Percentiles rank a stretch among this genome's conserved stretches.
phyloP scores from a whole-genome alignment of 2,113 vertebrate genomes.

The Cyprinodon variegatus region DNA sequence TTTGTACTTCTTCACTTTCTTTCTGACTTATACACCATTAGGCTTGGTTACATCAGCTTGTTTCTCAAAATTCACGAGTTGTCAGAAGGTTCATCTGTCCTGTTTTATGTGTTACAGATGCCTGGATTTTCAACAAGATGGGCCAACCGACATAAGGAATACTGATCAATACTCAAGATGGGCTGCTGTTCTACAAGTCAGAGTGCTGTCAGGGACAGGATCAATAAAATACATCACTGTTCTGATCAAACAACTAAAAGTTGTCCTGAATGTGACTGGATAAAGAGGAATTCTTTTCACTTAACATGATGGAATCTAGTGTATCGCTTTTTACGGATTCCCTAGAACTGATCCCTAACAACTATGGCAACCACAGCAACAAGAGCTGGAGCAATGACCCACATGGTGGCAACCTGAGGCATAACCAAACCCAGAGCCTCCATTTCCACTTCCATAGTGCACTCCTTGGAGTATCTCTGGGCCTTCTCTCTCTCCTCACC shows the following conservation, averaged over 20 bases:
- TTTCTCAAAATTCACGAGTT: background rate
- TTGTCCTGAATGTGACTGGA: constrained; percentile 62
- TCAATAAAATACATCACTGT: background rate
- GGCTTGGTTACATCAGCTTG: constrained; percentile 97
- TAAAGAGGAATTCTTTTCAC: constrained; percentile 21
- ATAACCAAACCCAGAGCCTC: constrained; percentile 55
- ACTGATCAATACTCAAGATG: background rate
- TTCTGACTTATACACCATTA: constrained; percentile 88
- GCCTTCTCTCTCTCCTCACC: constrained; percentile 86
- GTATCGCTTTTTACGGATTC: constrained; percentile 34
- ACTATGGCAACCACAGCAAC: constrained; percentile 40
- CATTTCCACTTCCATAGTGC: constrained; percentile 63
- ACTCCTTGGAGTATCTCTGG: constrained; percentile 83
- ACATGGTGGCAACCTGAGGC: constrained; percentile 5
- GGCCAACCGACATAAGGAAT: constrained; percentile 7
- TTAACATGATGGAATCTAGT: constrained; percentile 62
- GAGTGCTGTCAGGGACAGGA: background rate
- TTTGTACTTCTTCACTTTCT: too few relatives aligned
- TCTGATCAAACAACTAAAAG: constrained; percentile 2
- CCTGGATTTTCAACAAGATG: constrained; percentile 17
- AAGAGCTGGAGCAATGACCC: constrained; percentile 33
- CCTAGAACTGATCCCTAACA: constrained; percentile 26
- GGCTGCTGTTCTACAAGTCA: background rate
- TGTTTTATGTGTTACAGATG: constrained; percentile 57
- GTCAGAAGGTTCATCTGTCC: background rate